These are phyloP conservation scores for Megalonaias nervosa DNA, from an alignment of 1,140 invertebrate genomes.

Conservation along the genomic window DNA sequence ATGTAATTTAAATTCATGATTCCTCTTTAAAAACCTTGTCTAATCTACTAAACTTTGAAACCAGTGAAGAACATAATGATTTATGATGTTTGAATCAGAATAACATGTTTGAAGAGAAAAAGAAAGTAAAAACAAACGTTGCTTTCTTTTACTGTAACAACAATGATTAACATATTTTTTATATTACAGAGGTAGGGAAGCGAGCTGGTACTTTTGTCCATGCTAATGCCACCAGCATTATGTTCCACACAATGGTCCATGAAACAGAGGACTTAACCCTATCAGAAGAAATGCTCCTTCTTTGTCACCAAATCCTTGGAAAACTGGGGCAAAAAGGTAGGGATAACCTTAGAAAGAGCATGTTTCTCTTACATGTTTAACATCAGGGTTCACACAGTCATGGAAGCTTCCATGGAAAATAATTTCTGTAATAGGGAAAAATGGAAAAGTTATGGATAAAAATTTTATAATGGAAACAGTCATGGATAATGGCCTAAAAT, in stretches of 20 bases:
- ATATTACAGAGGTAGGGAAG: conserved; percentile 59
- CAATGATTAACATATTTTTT: background rate
- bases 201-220: conserved; percentile 55
- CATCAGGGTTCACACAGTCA: background rate
- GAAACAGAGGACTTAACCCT: conserved; percentile 50
- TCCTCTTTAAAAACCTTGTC: background rate
- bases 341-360: background rate
- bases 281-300: conserved; percentile 54
- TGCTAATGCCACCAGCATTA: conserved; percentile 59
- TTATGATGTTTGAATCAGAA: background rate
- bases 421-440: background rate
- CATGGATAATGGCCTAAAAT: background rate
- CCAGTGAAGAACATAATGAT: background rate
- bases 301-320: conserved; percentile 59
- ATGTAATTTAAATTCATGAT: background rate
- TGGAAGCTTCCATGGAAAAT: background rate
- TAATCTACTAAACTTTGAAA: background rate
- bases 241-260: conserved; percentile 61
- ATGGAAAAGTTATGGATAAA: background rate
- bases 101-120: background rate
- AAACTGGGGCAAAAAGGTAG: conserved; percentile 66
- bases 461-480: background rate
- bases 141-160: background rate
- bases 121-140: background rate
- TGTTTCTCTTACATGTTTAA: background rate